phyloP scores from a whole-genome alignment of 2,888 invertebrate genomes.

The Tenodera sinensis region DNA sequence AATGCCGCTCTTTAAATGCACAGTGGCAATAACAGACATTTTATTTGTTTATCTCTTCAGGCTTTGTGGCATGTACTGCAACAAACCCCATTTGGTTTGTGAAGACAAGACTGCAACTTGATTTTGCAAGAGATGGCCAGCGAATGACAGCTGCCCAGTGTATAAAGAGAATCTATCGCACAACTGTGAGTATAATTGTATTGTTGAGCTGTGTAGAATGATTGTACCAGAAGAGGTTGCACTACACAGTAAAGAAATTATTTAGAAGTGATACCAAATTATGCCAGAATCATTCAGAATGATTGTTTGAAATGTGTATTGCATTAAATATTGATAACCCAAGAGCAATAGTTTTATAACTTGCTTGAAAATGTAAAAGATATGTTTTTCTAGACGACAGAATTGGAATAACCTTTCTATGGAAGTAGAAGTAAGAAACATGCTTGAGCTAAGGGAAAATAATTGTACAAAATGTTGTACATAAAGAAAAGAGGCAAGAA shows the following conservation, averaged over 20 bases:
- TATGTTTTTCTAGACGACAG: too few relatives aligned
- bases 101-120: constrained; percentile 94
- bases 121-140: constrained; percentile 66
- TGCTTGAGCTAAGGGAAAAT: too few relatives aligned
- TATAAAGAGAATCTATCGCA: constrained; percentile 76
- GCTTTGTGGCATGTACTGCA: constrained; percentile 91
- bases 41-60: constrained; percentile 46
- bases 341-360: neutral
- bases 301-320: neutral
- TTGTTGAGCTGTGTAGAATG: neutral
- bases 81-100: constrained; percentile 99
- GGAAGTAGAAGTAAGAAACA: too few relatives aligned
- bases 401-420: too few relatives aligned
- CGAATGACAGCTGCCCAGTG: constrained; percentile 74
- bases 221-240: neutral
- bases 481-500: too few relatives aligned
- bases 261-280: too few relatives aligned
- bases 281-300: neutral
- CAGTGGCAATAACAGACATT: neutral
- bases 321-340: neutral
- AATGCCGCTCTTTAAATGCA: neutral
- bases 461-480: too few relatives aligned
- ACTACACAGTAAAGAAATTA: too few relatives aligned
- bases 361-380: neutral
- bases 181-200: constrained; percentile 58